Conservation (phyloP, 2,797 vertebrate genomes). For the Scarus forsteni region DNA sequence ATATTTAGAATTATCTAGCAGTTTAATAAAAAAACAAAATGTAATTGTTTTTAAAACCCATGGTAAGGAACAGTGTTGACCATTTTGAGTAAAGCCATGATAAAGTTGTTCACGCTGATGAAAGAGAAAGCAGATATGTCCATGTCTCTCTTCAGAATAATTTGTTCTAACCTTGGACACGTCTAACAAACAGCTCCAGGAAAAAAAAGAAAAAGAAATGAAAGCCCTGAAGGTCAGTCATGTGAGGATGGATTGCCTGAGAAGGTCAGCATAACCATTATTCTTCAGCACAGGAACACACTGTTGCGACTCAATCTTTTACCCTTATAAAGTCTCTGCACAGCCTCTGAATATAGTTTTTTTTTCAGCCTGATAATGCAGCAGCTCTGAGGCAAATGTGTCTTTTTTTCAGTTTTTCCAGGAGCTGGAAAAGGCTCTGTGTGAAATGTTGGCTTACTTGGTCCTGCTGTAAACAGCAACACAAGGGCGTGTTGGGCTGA, state of each 20-base stretch:
- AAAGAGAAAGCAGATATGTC: conserved; percentile 15
- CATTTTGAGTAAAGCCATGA: neutral
- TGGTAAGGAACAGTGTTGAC: too few relatives aligned
- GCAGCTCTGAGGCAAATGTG: conserved; percentile 29
- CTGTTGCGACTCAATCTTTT: conserved; percentile 51
- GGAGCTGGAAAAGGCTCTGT: conserved; percentile 37
- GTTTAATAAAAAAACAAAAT: too few relatives aligned
- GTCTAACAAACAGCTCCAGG: conserved; percentile 52
- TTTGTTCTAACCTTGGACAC: conserved; percentile 52
- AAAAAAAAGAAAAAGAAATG: conserved; percentile 36
- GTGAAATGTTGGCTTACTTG: conserved; percentile 59
- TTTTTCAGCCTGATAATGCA: conserved; percentile 33
- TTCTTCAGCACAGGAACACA: conserved; percentile 63
- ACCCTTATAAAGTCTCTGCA: conserved; percentile 27
- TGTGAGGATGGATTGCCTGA: conserved; percentile 73
- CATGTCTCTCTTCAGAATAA: conserved; percentile 38
- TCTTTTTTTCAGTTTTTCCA: conserved; percentile 23
- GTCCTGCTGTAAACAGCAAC: conserved; percentile 67
- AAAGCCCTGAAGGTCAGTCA: conserved; percentile 76
- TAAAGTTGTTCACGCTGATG: conserved; percentile 16
- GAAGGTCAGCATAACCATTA: conserved; percentile 81
- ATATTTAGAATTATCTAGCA: too few relatives aligned
- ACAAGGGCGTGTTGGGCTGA: conserved; percentile 75
- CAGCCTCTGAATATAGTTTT: conserved; percentile 35
- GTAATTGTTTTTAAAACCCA: too few relatives aligned